Evolutionary conservation across 1,140 invertebrate genomes (phyloP), one percentile per base, ranked within the genome.

Genomic region (Zaprionus ornatus): DNA sequence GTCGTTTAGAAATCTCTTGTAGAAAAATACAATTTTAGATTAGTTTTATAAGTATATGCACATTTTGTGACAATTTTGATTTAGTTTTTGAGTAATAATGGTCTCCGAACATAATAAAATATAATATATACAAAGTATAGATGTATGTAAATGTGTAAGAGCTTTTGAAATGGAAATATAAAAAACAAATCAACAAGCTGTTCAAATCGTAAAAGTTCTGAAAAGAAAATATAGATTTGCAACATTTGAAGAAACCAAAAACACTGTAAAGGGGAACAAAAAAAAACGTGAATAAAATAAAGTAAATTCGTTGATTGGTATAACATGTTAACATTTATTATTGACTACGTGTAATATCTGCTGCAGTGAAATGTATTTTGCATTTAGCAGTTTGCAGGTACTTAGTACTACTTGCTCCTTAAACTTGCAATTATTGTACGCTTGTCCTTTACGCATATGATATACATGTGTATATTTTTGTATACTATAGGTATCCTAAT

Each of bases 341-440:
- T 75, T 75, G 67, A 75, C 73, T 75, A 75, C 73, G 50, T 68
- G 68, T 61, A 68, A 68, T 68, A 63, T 74, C 42, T 67, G 57
- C 78, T 56, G 83, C 82, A 79, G 79, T 86, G 79, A 85, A 79
- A 86, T 77, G 75, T 63, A 66, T 66, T 79, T 77, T 64, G 57
- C 61, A 73, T 63, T 77, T 77, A 68, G 57, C 61, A 73, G 70
- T 64, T 84, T 87, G 80, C 85, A 88, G 85, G 85, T 88, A 88
- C 85, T 88, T 86, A 88, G 85, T 88, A 81, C 85, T 88, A 88
- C 62, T 88, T 88, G 80, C 74, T 88, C 84, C 84, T 80, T 83
- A 82, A 70, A 70, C 77, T 88, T 88, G 80, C 78, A 85, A 90
- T 88, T 88, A 88, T 88, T 88, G 84, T 88, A 88, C 84, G 85